A percentile compares a stretch with the other conserved stretches of the same genome.
Evolutionary conservation across 2,888 invertebrate genomes (phyloP).

Genomic region (Physocephala rufipes): DNA sequence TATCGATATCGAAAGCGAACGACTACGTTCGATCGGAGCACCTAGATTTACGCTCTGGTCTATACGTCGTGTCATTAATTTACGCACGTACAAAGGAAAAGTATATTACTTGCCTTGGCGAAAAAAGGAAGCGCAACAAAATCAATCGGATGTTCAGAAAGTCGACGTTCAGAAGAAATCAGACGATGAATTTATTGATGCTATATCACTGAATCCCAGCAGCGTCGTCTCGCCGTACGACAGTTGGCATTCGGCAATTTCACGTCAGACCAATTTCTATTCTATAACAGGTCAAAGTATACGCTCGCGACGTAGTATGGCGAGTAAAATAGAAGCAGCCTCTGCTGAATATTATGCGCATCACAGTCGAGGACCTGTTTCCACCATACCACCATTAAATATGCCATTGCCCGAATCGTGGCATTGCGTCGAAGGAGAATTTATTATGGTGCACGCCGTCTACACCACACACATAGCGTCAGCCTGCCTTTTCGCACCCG

Average conservation of each 20-base stretch:
- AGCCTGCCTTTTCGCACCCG: slow-evolving; percentile 87
- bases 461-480: slow-evolving; percentile 89
- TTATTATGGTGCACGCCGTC: slow-evolving; percentile 83
- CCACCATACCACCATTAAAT: slow-evolving; percentile 67
- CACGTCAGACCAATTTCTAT: slow-evolving; percentile 80
- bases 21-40: slow-evolving; percentile 86
- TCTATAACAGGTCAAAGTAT: slow-evolving; percentile 82
- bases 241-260: slow-evolving; percentile 86
- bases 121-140: neutral
- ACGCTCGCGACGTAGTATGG: slow-evolving; percentile 58
- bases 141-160: neutral
- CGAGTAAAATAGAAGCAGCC: slow-evolving; percentile 52
- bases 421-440: slow-evolving; percentile 80
- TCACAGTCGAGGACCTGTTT: slow-evolving; percentile 41
- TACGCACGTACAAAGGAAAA: slow-evolving; percentile 85
- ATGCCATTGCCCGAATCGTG: slow-evolving; percentile 77
- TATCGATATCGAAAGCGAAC: slow-evolving; percentile 97
- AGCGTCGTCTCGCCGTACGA: slow-evolving; percentile 69
- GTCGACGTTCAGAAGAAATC: too few species aligned
- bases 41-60: slow-evolving; percentile 93
- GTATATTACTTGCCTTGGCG: slow-evolving; percentile 79
- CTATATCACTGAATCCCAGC: slow-evolving; percentile 64
- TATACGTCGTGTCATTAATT: slow-evolving; percentile 81
- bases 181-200: slow-evolving; percentile 52
- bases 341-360: slow-evolving; percentile 15